These are phyloP conservation scores for Horisme vitalbata DNA, from an alignment of 2,888 invertebrate genomes.

Conservation along the genomic window DNA sequence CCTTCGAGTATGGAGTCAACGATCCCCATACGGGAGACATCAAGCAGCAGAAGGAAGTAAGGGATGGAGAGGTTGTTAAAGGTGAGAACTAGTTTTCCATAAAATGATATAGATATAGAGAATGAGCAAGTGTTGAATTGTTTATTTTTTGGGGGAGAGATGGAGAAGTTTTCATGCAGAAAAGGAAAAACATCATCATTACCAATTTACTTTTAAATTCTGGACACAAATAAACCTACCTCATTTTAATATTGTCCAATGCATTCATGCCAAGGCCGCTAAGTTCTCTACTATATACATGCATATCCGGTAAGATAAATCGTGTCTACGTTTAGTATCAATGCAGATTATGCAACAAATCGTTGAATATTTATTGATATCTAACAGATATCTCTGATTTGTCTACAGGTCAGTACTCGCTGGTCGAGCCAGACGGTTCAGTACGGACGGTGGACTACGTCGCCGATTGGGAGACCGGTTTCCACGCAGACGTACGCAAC, in stretches of 20 bases:
- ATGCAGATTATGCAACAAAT: not conserved
- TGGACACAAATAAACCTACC: no score
- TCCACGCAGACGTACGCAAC: constrained; percentile 88
- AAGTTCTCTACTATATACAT: not conserved
- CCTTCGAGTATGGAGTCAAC: constrained; percentile 88
- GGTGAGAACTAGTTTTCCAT: constrained; percentile 59
- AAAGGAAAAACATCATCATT: no score
- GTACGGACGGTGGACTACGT: constrained; percentile 89
- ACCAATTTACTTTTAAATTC: no score
- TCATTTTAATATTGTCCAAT: no score
- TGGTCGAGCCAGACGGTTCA: constrained; percentile 89
- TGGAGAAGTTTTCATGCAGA: no score
- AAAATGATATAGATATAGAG: not conserved
- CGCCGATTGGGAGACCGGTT: constrained; percentile 90
- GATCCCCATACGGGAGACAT: constrained; percentile 89
- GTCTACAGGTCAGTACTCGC: constrained; percentile 83
- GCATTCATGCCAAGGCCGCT: no score
- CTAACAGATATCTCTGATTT: constrained; percentile 16
- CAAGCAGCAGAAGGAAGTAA: constrained; percentile 88
- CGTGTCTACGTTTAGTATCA: not conserved
- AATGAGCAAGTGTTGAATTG: no score
- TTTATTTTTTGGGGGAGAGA: no score
- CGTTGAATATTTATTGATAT: constrained; percentile 3
- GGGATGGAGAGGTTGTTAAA: constrained; percentile 88
- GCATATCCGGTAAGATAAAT: not conserved